phyloP scores from a whole-genome alignment of 1,140 invertebrate species.

The Drosophila melanogaster region Release_6_plus_ISO1_MT NT_033777.3:25034501-25035000 shows the following conservation, averaged over 20 bases:
- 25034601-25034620: slow-evolving; percentile 72
- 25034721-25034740: slow-evolving; percentile 66
- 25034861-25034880: slow-evolving; percentile 50
- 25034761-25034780: slow-evolving; percentile 63
- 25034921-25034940: slow-evolving; percentile 40
- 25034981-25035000: slow-evolving; percentile 65
- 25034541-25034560: slow-evolving; percentile 51
- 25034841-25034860: slow-evolving; percentile 66
- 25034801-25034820: slow-evolving; percentile 65
- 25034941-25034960: slow-evolving; percentile 57
- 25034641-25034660: slow-evolving; percentile 23
- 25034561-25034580: slow-evolving; percentile 57
- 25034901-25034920: slow-evolving; percentile 66
- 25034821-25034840: slow-evolving; percentile 74
- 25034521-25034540: slow-evolving; percentile 60
- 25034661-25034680: slow-evolving; percentile 63
- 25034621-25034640: slow-evolving; percentile 44
- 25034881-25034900: slow-evolving; percentile 66
- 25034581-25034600: slow-evolving; percentile 74
- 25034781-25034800: slow-evolving; percentile 63
- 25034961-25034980: slow-evolving; percentile 63
- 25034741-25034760: slow-evolving; percentile 58
- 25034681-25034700: slow-evolving; percentile 57
- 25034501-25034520: slow-evolving; percentile 57
- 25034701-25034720: slow-evolving; percentile 69